Evolutionary conservation across 2,888 invertebrate species (phyloP), one percentile per base, ranked within the genome.

Genomic region (Capitulum mitella): DNA sequence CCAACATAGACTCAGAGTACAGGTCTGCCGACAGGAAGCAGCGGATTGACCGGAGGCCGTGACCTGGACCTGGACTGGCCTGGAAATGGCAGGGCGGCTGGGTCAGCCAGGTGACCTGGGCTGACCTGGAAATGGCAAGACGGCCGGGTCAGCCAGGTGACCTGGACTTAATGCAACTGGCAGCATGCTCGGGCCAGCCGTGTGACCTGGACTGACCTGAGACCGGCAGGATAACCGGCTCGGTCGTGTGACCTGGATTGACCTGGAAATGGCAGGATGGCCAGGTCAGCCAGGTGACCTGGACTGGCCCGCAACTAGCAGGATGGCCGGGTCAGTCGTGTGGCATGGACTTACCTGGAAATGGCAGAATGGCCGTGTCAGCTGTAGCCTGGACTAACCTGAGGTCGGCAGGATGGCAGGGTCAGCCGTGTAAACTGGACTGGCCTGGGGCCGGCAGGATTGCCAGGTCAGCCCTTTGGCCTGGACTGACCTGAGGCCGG

Each of bases 401-500:
- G 43, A 43, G 6, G 43, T 43, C 6, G 43, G 43, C 48, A 22
- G 16, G 0, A 51, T 14, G 19, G 1, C 3, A 16, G 51, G 19
- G 51, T 19, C 51, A 51, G 22, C 2, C 22, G 19, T 1, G 0
- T 22, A 12, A 43, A 43, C 22, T 51, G 22, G n/a, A 51, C 51
- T 51, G 51, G 22, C 22, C 51, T 51, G 19, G 22, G 19, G 51
- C 22, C 19, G 51, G 51, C 22, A 2, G 22, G 51, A 51, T 51
- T 5, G 22, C 2, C 51, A 22, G 22, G 51, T 51, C 51, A 19
- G 51, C 51, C 51, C 19, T 51, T 51, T 22, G 19, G 12, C 43
- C 43, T 43, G 43, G n/a, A n/a, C 70, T 40, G 70, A 70, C 70
- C 70, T 37, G 70, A 37, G 10, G 70, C 14, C 40, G 70, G 70